Base-by-base conservation (phyloP, 2,797 vertebrate species). In the Phalanger gymnotis region DNA sequence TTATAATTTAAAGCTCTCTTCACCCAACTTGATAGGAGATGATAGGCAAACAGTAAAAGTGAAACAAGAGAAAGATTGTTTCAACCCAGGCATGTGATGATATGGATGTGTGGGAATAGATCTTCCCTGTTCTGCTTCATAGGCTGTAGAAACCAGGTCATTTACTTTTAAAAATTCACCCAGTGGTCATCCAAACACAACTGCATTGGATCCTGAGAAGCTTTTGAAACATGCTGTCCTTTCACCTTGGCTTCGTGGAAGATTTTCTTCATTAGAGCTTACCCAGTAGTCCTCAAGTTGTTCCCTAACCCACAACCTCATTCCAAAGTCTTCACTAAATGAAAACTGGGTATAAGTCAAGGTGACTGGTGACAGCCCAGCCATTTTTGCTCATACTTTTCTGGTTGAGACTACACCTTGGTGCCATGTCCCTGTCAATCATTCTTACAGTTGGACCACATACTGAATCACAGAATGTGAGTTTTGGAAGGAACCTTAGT, bases 91-190 rank as follows among this genome's bases (percentile, higher is more conserved):
- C 92, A 91, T 55, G 40, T 55, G 95, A 61, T 94, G 81, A 91
- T 92, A 58, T 91, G 94, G 96, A 93, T 97, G 97, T 96, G 96
- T 98, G 97, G 98, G 66, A 98, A 97, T 94, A 94, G 92, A 95
- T 95, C 54, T 96, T 92, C 90, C 95, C 73, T 93, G 54, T 90
- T 92, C 53, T 91, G 95, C 51, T 73, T 31, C 90, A 94, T 27
- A 54, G 91, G 94, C 56, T 40, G 47, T 92, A 95, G 92, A 97
- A 97, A 97, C 58, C 94, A 94, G 96, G 94, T 94, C 95, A 92
- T 93, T 98, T 96, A 89, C 95, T 95, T 94, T 92, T 57, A 89
- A 27, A 92, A 90, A 90, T 95, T 97, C 57, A 96, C 66, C 14
- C 53, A 40, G 90, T 5, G 40, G 34, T 92, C 94, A 54, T 95